Evolutionary conservation across 2,888 invertebrate genomes (phyloP), one percentile per base, ranked within the genome.

Genomic region (Resseliella maxima): DNA sequence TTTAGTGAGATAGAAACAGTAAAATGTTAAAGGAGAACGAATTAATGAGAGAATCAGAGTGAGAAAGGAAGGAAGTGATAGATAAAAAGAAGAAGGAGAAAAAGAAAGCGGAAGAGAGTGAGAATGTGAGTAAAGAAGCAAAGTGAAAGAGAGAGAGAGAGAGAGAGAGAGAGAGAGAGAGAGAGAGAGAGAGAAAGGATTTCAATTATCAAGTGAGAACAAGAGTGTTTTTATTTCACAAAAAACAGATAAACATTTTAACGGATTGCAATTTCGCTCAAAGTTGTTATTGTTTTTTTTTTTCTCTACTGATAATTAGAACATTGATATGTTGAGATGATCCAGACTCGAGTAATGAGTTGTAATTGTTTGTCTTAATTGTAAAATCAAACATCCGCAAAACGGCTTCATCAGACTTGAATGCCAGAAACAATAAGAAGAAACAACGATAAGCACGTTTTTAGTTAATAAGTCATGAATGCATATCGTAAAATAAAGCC

Each of bases 401-500:
- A 50, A 50, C 50, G 50, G 21, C 50, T 50, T 50, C 15, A 41
- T 41, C 41, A 8, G 41, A 8, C 12, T 41, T 41, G 41, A 5
- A 41, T 41, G 41, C 41, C 5, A 41, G 12, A 41, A 41, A 50
- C 1, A 50, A 50, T 15, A 50, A 50, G 46, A 50, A 50, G 50
- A 18, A 50, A 18, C 50, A 24, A 59, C 24, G n/a, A 59, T 2
- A 24, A 8, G 5, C 59, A 59, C 59, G n/a, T 24, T 6, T 24
- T 15, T 24, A 24, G 59, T 59, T 59, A 59, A 59, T 59, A 59
- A 24, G 59, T 59, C 24, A 24, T 59, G 59, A 24, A 59, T 59
- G 10, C 5, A 24, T 24, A 59, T 59, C 59, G 59, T 59, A 59
- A 59, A 59, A 59, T 59, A 59, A 59, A 59, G 59, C 59, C 24